Evolutionary conservation across 1,140 invertebrate genomes (phyloP).

Genomic region (Eurosta solidaginis): DNA sequence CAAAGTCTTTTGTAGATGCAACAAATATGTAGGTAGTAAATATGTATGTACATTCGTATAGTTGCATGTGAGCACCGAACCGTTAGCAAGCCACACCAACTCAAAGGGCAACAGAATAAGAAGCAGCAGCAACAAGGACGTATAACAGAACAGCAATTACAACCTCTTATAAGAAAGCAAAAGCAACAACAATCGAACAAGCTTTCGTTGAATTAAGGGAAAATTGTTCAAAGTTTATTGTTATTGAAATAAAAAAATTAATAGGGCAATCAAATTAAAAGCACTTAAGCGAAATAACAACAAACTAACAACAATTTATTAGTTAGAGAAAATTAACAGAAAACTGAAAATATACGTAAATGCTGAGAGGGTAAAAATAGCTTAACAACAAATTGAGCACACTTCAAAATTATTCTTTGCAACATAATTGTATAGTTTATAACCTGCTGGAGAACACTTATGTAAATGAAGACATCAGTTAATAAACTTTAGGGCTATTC

Average conservation of each 20-base stretch:
- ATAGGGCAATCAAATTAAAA: slow-evolving; percentile 22
- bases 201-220: background rate
- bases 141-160: background rate
- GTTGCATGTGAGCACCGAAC: background rate
- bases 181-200: background rate
- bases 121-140: background rate
- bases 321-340: background rate
- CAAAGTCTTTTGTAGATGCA: slow-evolving; percentile 18
- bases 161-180: too few species aligned
- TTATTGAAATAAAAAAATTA: slow-evolving; percentile 25
- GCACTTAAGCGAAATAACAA: background rate
- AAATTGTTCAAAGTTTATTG: slow-evolving; percentile 10
- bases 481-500: too few species aligned
- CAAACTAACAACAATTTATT: background rate
- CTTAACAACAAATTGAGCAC: too few species aligned
- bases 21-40: too few species aligned
- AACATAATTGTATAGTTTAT: too few species aligned
- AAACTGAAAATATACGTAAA: too few species aligned
- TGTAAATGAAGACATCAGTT: too few species aligned
- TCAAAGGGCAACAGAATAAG: background rate
- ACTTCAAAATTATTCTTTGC: too few species aligned
- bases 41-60: background rate
- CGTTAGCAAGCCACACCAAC: background rate
- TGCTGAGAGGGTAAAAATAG: too few species aligned
- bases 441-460: too few species aligned